phyloP scores from a whole-genome alignment of 2,797 vertebrate genomes.

The Craterocephalus amniculus region DNA sequence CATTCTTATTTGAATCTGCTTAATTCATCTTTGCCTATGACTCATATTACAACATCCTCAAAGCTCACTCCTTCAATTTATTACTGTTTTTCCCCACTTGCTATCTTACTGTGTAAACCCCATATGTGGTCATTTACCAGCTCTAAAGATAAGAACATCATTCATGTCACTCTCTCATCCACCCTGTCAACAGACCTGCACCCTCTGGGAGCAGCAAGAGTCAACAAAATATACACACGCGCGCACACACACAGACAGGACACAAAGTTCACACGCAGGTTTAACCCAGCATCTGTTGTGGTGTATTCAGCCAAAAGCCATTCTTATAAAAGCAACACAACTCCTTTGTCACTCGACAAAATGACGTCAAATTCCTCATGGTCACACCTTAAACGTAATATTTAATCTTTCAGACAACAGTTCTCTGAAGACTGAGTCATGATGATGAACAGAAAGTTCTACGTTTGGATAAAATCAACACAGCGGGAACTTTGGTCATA shows the following conservation, averaged over 20 bases:
- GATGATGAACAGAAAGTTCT: not conserved
- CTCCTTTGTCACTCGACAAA: constrained; percentile 2
- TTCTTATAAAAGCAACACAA: not conserved
- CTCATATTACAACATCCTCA: constrained; percentile 10
- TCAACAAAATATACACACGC: not conserved
- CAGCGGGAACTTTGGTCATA: not conserved
- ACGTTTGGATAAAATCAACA: not conserved
- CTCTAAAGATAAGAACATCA: constrained; percentile 50
- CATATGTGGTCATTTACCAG: constrained; percentile 24
- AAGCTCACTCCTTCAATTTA: constrained; percentile 30
- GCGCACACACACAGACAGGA: not conserved
- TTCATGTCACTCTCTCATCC: constrained; percentile 25
- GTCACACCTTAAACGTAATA: constrained; percentile 9
- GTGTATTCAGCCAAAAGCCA: constrained; percentile 3
- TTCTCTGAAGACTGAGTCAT: constrained; percentile 12
- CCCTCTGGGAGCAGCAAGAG: constrained; percentile 1
- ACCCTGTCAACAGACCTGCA: constrained; percentile 26
- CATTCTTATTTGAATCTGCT: constrained; percentile 15
- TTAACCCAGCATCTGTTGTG: not conserved
- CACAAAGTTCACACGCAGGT: constrained; percentile 14
- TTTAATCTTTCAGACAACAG: not conserved
- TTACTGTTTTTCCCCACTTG: not conserved
- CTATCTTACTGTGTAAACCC: constrained; percentile 44
- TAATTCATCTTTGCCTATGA: not conserved
- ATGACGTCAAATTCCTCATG: not conserved